Conservation (phyloP, 2,888 invertebrate genomes). For the Pantelozetes paolii region DNA sequence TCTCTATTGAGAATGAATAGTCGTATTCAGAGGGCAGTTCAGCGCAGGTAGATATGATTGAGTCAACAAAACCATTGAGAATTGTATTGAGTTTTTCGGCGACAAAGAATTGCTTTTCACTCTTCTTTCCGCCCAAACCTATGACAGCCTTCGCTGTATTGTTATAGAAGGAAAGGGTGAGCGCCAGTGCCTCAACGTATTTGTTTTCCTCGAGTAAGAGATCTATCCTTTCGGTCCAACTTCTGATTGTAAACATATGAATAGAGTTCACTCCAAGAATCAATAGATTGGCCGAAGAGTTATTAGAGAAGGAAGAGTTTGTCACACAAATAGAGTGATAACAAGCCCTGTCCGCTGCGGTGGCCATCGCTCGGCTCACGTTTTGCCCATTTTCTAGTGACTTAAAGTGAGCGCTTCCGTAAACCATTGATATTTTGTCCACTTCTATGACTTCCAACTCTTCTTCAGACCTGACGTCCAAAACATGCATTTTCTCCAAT, state of each 20-base stretch:
- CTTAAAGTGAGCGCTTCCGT: conserved; percentile 80
- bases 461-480: conserved; percentile 82
- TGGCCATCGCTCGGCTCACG: conserved; percentile 72
- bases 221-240: conserved; percentile 57
- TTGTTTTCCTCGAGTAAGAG: conserved; percentile 57
- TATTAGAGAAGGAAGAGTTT: conserved; percentile 51
- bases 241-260: conserved; percentile 58
- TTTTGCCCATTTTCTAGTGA: conserved; percentile 93
- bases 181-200: conserved; percentile 60
- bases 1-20: conserved; percentile 50
- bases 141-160: conserved; percentile 62
- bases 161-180: conserved; percentile 62
- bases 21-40: not conserved
- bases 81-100: conserved; percentile 51
- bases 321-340: conserved; percentile 62
- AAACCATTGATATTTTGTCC: conserved; percentile 73
- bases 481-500: conserved; percentile 75
- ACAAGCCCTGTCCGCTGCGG: conserved; percentile 69
- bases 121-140: conserved; percentile 45
- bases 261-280: conserved; percentile 65
- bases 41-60: conserved; percentile 51
- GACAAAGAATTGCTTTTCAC: conserved; percentile 44
- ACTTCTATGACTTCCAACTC: conserved; percentile 77
- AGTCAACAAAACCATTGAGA: conserved; percentile 53
- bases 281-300: conserved; percentile 65